A percentile compares a stretch with the other conserved stretches of the same genome.
These are phyloP conservation scores for Cherax quadricarinatus DNA, from an alignment of 1,140 invertebrate genomes.

Conservation along the genomic window DNA sequence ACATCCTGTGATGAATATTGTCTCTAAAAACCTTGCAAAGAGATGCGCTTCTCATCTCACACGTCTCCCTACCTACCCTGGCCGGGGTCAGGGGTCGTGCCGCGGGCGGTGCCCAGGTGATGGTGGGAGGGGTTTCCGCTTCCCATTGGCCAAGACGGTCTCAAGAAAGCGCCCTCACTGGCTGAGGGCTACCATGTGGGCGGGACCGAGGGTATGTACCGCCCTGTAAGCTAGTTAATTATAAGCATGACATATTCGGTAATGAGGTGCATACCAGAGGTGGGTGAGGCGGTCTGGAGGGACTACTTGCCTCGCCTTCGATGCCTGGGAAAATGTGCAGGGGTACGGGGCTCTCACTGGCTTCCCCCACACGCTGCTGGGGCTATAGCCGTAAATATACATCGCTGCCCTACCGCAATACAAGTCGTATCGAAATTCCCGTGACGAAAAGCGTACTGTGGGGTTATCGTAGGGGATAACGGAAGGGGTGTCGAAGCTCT, in stretches of 20 bases:
- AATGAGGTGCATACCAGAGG: conserved; percentile 65
- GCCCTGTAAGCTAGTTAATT: conserved; percentile 67
- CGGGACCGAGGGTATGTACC: conserved; percentile 58
- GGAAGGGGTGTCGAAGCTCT: background rate
- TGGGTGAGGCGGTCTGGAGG: conserved; percentile 51
- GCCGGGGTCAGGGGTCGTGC: conserved; percentile 63
- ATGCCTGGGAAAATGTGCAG: conserved; percentile 14
- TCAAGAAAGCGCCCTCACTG: conserved; percentile 3
- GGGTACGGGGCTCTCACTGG: background rate
- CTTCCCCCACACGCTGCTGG: background rate
- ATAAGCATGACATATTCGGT: conserved; percentile 71
- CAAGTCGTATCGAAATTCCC: background rate
- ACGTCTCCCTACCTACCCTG: conserved; percentile 44
- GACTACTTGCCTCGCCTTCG: conserved; percentile 19
- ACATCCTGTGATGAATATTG: conserved; percentile 56
- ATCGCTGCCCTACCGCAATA: background rate
- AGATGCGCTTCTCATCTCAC: conserved; percentile 45
- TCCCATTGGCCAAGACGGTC: conserved; percentile 40
- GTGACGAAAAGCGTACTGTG: background rate
- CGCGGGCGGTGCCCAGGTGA: conserved; percentile 44
- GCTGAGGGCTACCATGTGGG: background rate
- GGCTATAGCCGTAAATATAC: background rate
- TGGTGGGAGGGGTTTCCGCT: conserved; percentile 31
- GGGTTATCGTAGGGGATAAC: background rate
- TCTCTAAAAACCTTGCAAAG: conserved; percentile 45